phyloP scores from a whole-genome alignment of 2,113 vertebrate species.

The Zingel zingel region DNA sequence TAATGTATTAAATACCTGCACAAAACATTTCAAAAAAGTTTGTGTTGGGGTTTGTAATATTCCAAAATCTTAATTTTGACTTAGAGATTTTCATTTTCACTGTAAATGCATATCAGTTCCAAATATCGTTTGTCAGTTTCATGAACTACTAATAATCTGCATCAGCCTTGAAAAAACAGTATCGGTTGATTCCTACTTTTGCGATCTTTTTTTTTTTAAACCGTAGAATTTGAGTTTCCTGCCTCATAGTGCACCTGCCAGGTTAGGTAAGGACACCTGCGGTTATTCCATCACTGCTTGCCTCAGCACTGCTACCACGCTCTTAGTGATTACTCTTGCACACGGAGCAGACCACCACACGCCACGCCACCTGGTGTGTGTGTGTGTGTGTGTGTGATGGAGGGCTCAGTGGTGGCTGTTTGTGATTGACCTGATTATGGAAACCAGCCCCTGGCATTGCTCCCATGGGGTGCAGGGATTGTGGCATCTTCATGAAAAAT shows the following conservation, averaged over 20 bases:
- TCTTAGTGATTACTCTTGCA: slow-evolving; percentile 9
- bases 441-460: slow-evolving; percentile 67
- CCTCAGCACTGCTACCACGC: slow-evolving; percentile 2
- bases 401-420: slow-evolving; percentile 33
- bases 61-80: no score
- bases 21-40: no score
- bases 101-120: no score
- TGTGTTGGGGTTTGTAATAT: no score
- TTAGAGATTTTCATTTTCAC: no score
- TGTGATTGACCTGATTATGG: slow-evolving; percentile 77
- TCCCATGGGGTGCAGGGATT: slow-evolving; percentile 66
- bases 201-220: neutral
- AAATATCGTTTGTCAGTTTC: no score
- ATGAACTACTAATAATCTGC: no score
- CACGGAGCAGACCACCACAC: neutral
- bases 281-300: slow-evolving; percentile 5
- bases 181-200: no score
- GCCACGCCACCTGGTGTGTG: slow-evolving; percentile 17
- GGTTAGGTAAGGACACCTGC: slow-evolving; percentile 30
- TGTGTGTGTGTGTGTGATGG: neutral
- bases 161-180: no score
- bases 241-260: slow-evolving; percentile 38
- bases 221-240: slow-evolving; percentile 15
- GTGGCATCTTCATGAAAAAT: slow-evolving; percentile 70
- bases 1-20: no score